Evolutionary conservation across 2,797 vertebrate species (phyloP).

Genomic region (Triplophysa bombifrons): DNA sequence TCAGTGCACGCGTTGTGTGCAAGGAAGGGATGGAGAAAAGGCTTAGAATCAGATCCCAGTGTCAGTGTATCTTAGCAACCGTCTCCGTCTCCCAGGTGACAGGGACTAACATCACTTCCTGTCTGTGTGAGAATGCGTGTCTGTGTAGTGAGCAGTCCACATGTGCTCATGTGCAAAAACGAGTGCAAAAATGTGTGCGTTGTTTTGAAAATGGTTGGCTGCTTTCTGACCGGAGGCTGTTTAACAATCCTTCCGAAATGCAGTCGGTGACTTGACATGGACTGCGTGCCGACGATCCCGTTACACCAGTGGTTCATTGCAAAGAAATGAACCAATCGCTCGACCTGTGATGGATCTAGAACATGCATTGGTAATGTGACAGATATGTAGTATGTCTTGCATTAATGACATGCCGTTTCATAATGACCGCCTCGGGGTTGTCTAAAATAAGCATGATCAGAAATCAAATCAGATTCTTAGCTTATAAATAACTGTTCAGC

Average conservation of each 20-base stretch:
- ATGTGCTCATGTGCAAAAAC: neutral
- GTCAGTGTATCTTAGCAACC: conserved; percentile 83
- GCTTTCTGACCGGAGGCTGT: conserved; percentile 20
- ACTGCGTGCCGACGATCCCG: conserved; percentile 1
- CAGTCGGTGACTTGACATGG: neutral
- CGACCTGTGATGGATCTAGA: neutral
- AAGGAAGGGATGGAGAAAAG: conserved; percentile 52
- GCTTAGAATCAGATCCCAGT: conserved; percentile 78
- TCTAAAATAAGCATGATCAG: conserved; percentile 12
- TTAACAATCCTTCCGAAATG: conserved; percentile 1
- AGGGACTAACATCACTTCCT: conserved; percentile 80
- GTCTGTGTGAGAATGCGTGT: conserved; percentile 64
- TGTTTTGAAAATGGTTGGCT: conserved; percentile 5
- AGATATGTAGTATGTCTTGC: conserved; percentile 28
- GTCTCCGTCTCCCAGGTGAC: conserved; percentile 80
- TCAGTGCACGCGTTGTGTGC: conserved; percentile 43
- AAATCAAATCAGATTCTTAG: neutral
- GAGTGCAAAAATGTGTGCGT: neutral
- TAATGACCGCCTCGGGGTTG: conserved; percentile 30
- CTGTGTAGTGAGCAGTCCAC: conserved; percentile 50
- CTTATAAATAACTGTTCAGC: conserved; percentile 9
- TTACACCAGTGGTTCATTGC: neutral
- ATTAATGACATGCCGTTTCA: conserved; percentile 3
- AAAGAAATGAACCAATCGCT: neutral
- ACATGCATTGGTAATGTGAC: conserved; percentile 39